Conservation (phyloP, 2,888 invertebrate species). For the Macaria liturata region DNA sequence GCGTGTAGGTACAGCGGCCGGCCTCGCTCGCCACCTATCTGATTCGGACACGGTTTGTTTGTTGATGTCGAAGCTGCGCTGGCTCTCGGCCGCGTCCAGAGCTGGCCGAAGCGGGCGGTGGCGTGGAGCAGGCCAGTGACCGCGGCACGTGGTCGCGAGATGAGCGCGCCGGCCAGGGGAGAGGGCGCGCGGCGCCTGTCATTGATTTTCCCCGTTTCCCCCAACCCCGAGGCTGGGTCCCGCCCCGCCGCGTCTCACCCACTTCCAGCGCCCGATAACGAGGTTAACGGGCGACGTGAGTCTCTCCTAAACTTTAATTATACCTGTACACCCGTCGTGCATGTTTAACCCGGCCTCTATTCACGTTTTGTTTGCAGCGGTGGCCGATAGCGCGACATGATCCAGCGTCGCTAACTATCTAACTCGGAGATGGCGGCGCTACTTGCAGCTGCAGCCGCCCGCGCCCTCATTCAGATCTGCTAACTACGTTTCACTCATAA, state of each 20-base stretch:
- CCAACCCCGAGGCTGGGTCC: conserved; percentile 63
- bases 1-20: conserved; percentile 50
- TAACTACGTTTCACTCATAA: conserved; percentile 58
- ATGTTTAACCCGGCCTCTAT: conserved; percentile 81
- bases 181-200: conserved; percentile 83
- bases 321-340: conserved; percentile 81
- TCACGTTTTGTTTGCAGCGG: conserved; percentile 77
- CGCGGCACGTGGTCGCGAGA: conserved; percentile 81
- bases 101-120: conserved; percentile 33
- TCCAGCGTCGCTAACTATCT: conserved; percentile 68
- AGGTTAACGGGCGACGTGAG: conserved; percentile 84
- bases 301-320: conserved; percentile 84
- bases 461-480: conserved; percentile 51
- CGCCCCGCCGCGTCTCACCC: conserved; percentile 80
- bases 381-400: conserved; percentile 74
- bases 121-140: conserved; percentile 74
- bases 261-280: conserved; percentile 83
- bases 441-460: conserved; percentile 37
- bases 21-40: conserved; percentile 47
- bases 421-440: conserved; percentile 60
- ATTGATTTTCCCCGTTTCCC: conserved; percentile 81
- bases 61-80: conserved; percentile 43
- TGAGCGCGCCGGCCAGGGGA: conserved; percentile 79
- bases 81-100: conserved; percentile 22
- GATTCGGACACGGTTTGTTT: conserved; percentile 46